Conservation (phyloP, 2,888 invertebrate species). For the Dinocampus coccinellae region DNA sequence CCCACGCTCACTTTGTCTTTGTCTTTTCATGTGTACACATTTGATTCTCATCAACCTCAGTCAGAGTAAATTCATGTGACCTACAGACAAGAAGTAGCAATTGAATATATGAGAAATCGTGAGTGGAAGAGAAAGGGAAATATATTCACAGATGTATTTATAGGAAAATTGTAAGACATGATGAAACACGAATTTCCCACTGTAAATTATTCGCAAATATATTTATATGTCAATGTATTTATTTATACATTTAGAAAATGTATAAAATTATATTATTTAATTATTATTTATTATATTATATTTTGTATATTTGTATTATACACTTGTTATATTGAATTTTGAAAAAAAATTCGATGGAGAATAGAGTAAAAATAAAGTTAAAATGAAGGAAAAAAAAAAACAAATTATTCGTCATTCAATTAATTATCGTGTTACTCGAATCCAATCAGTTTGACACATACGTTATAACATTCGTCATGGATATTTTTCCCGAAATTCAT, state of each 20-base stretch:
- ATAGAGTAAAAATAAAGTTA: too few species aligned
- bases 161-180: too few species aligned
- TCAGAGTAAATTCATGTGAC: conserved; percentile 26
- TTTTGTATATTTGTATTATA: not conserved
- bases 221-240: too few species aligned
- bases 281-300: conserved; percentile 12
- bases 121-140: too few species aligned
- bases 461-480: conserved; percentile 32
- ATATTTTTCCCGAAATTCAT: conserved; percentile 33
- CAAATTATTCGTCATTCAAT: conserved; percentile 30
- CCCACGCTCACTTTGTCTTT: not conserved
- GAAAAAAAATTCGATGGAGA: too few species aligned
- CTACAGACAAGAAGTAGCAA: conserved; percentile 18
- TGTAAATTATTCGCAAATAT: too few species aligned
- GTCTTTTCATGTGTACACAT: not conserved
- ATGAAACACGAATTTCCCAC: not conserved
- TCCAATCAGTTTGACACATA: conserved; percentile 32
- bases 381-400: too few species aligned
- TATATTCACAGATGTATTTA: too few species aligned
- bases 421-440: conserved; percentile 26
- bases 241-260: too few species aligned
- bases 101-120: not conserved
- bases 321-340: conserved; percentile 18
- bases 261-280: conserved; percentile 8
- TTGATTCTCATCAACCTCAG: conserved; percentile 11